phyloP scores from a whole-genome alignment of 2,888 invertebrate genomes.

The Patella caerulea region DNA sequence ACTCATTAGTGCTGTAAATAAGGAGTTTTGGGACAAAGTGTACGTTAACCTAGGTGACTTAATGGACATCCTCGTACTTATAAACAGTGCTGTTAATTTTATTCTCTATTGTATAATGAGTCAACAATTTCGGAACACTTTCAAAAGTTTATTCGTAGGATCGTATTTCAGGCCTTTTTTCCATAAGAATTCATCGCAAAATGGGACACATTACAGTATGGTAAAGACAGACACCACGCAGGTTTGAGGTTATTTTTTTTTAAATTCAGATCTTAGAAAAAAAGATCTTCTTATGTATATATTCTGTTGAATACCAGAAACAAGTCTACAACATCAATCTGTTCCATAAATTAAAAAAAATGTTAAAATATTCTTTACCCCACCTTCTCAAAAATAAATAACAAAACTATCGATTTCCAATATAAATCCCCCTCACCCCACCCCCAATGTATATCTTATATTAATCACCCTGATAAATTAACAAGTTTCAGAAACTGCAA shows the following conservation, averaged over 20 bases:
- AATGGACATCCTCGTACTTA: slow-evolving; percentile 90
- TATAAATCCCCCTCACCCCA: no score
- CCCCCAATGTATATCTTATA: no score
- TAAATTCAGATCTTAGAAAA: no score
- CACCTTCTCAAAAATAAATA: no score
- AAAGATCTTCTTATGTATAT: no score
- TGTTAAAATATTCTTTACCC: no score
- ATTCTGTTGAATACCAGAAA: no score
- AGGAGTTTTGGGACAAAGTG: slow-evolving; percentile 75
- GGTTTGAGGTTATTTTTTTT: slow-evolving; percentile 38
- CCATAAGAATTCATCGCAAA: slow-evolving; percentile 33
- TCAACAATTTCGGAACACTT: slow-evolving; percentile 84
- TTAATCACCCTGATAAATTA: no score
- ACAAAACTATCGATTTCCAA: no score
- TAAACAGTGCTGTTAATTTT: slow-evolving; percentile 94
- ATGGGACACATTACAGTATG: slow-evolving; percentile 49
- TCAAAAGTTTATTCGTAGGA: slow-evolving; percentile 63
- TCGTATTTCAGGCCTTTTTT: slow-evolving; percentile 32
- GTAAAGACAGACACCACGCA: slow-evolving; percentile 60
- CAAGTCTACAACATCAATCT: no score
- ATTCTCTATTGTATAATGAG: slow-evolving; percentile 95
- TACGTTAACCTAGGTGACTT: slow-evolving; percentile 80
- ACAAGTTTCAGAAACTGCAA: no score
- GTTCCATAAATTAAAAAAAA: no score
- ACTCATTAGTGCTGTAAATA: slow-evolving; percentile 76